Base-by-base conservation (phyloP, 1,140 invertebrate species). In the Lepidurus packardi region DNA sequence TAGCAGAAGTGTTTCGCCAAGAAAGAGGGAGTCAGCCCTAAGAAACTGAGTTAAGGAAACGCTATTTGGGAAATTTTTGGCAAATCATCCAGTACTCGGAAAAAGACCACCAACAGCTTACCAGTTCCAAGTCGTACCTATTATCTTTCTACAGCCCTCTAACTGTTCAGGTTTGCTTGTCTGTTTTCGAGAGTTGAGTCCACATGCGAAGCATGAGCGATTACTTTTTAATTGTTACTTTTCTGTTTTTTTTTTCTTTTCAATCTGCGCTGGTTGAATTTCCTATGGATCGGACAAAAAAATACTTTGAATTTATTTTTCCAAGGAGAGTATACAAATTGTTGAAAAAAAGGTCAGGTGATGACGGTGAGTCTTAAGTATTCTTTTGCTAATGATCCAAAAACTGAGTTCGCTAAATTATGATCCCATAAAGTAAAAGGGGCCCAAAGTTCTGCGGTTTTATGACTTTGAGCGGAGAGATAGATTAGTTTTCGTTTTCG, bases 81-180 rank as follows among this genome's bases (percentile, higher is more conserved):
- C 53, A 65, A 65, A 65, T 65, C 53, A 65, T 65, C 53, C 53
- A 21, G 16, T 65, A 65, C 53, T 65, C 13, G 53, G 53, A 65
- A 9, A 65, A 21, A 65, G 53, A 65, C 53, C 53, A 65, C 53
- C 53, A 65, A 21, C 53, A 65, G 9, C 16, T 21, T 16, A 13
- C 9, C n/a, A 21, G 21, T 13, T 65, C 13, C 13, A 65, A 21
- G 53, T 13, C 16, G 21, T 65, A 34, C 34, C 34, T 34, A 34
- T 34, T 34, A 34, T 34, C 34, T 34, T 34, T 34, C 34, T 34
- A 34, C 34, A 34, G 34, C 34, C 34, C 34, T 34, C 34, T 2
- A 34, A 34, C 34, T 34, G 34, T 34, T 34, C 34, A 34, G 53
- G 16, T 65, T 65, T n/a, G 53, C 9, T 65, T 65, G 53, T 65